These are phyloP conservation scores for Kryptolebias ocellatus DNA, from an alignment of 2,797 vertebrate genomes.

Conservation along the genomic window DNA sequence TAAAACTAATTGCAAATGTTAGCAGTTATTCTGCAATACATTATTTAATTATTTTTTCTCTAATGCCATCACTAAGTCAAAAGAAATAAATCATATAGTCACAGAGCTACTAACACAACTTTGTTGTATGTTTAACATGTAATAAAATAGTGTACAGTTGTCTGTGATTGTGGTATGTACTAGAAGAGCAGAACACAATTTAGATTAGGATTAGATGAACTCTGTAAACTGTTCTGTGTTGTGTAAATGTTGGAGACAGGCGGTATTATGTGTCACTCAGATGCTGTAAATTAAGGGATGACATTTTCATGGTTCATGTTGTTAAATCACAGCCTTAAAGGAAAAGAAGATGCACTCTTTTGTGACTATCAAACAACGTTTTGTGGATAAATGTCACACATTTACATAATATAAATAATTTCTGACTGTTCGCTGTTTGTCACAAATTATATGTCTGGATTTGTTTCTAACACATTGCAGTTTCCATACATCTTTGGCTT, in stretches of 20 bases:
- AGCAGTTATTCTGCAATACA: not conserved
- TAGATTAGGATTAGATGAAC: constrained; percentile 32
- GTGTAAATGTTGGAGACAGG: constrained; percentile 22
- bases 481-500: constrained; percentile 12
- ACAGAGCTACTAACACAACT: not conserved
- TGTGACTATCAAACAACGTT: constrained; percentile 13
- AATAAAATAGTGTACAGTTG: constrained; percentile 21
- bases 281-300: constrained; percentile 31
- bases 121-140: constrained; percentile 16
- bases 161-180: constrained; percentile 15
- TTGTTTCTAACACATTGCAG: constrained; percentile 17
- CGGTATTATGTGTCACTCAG: constrained; percentile 13
- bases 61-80: not conserved
- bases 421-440: constrained; percentile 36
- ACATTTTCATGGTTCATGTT: constrained; percentile 20
- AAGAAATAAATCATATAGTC: not conserved
- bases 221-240: constrained; percentile 47
- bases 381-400: constrained; percentile 34
- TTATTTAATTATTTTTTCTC: not conserved
- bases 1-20: not conserved
- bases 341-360: constrained; percentile 10
- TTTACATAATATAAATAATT: constrained; percentile 15
- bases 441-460: constrained; percentile 22
- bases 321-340: constrained; percentile 3
- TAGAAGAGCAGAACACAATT: constrained; percentile 6